phyloP scores from a whole-genome alignment of 2,888 invertebrate species.

The Ichneumon xanthorius region DNA sequence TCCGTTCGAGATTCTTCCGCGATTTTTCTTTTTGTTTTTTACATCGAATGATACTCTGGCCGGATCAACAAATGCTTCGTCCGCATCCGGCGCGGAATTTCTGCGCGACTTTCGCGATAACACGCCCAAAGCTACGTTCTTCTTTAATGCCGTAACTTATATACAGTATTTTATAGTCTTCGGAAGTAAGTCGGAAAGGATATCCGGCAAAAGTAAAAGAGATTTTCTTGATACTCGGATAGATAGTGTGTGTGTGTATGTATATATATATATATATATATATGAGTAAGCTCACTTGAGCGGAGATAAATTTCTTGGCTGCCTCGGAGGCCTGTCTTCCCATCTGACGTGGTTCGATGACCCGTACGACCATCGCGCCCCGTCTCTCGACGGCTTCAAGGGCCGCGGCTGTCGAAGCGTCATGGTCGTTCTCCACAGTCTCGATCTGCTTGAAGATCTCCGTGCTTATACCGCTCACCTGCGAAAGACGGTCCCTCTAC shows the following conservation, averaged over 20 bases:
- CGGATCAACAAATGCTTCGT: slow-evolving; percentile 1
- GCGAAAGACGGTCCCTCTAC: slow-evolving; percentile 81
- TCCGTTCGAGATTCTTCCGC: background rate
- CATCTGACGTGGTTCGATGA: slow-evolving; percentile 94
- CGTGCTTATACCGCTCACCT: slow-evolving; percentile 98
- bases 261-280: slow-evolving; percentile 16
- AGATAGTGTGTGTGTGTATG: background rate
- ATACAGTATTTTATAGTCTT: slow-evolving; percentile 35
- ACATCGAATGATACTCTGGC: background rate
- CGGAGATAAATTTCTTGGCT: slow-evolving; percentile 93
- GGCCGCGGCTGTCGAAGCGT: slow-evolving; percentile 96
- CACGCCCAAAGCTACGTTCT: background rate
- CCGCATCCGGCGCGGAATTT: slow-evolving; percentile 23
- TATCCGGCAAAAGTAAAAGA: slow-evolving; percentile 50
- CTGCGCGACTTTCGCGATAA: slow-evolving; percentile 36
- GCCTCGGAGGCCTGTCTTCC: slow-evolving; percentile 94
- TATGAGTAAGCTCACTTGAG: slow-evolving; percentile 87
- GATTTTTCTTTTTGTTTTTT: slow-evolving; percentile 5
- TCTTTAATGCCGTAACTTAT: slow-evolving; percentile 10
- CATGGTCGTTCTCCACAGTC: slow-evolving; percentile 97
- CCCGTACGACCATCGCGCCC: slow-evolving; percentile 97
- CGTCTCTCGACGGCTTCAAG: slow-evolving; percentile 96
- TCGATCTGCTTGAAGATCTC: slow-evolving; percentile 99
- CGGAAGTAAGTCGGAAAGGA: slow-evolving; percentile 39
- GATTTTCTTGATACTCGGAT: slow-evolving; percentile 48